Conservation (phyloP, 2,888 invertebrate species). For the Scaptodrosophila latifasciaeformis region DNA sequence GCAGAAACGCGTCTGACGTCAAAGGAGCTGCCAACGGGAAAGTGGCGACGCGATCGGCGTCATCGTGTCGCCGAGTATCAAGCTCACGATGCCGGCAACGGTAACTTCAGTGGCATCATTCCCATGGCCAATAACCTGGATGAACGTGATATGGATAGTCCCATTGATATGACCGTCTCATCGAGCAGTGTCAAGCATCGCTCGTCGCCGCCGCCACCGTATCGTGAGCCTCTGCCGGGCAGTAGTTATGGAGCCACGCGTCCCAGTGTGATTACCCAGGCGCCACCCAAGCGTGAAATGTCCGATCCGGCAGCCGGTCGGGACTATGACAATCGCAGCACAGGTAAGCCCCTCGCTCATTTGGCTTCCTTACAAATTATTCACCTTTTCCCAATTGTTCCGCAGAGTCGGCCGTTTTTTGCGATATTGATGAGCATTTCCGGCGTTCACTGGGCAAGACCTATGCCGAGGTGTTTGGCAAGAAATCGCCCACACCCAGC, state of each 20-base stretch:
- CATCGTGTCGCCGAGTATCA: conserved; percentile 75
- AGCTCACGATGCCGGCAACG: conserved; percentile 41
- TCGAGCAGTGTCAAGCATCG: conserved; percentile 68
- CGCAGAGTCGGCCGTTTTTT: conserved; percentile 83
- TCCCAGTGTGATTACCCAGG: conserved; percentile 82
- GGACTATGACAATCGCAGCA: conserved; percentile 70
- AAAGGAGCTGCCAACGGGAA: conserved; percentile 81
- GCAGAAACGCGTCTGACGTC: conserved; percentile 74
- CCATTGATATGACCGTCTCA: conserved; percentile 74
- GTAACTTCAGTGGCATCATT: conserved; percentile 29
- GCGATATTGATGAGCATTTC: conserved; percentile 97
- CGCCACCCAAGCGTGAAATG: conserved; percentile 74
- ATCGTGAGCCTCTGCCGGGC: conserved; percentile 73
- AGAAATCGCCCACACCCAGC: conserved; percentile 71
- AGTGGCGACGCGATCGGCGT: conserved; percentile 84
- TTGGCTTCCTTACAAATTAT: neutral
- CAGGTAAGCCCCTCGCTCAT: conserved; percentile 47
- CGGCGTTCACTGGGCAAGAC: conserved; percentile 91
- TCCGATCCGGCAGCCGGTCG: conserved; percentile 61
- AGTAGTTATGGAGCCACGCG: conserved; percentile 70
- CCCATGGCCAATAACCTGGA: conserved; percentile 25
- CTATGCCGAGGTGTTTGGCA: conserved; percentile 83
- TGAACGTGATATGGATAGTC: conserved; percentile 65
- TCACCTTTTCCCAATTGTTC: neutral
- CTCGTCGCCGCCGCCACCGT: conserved; percentile 73